These are phyloP conservation scores for Neopipo cinnamomea DNA, from an alignment of 2,113 vertebrate genomes.

Conservation along the genomic window DNA sequence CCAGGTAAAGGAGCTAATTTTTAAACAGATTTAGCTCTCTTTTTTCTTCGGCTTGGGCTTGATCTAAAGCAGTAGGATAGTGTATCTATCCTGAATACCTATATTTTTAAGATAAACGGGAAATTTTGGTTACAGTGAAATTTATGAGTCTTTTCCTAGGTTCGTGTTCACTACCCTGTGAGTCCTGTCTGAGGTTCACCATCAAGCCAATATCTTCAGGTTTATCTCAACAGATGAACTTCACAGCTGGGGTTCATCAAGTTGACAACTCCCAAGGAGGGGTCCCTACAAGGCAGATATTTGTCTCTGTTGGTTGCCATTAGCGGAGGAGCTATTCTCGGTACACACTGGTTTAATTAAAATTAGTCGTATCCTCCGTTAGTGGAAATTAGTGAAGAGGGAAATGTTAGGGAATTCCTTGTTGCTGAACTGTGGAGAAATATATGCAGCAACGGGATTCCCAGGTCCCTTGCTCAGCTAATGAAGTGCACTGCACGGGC, in stretches of 20 bases:
- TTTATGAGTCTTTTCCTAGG: not conserved
- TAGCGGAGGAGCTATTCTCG: not conserved
- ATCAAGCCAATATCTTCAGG: not conserved
- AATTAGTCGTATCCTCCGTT: not conserved
- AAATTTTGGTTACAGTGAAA: not conserved
- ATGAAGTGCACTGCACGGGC: rapidly evolving
- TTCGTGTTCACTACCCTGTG: not conserved
- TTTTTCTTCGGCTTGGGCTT: not conserved
- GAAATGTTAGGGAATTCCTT: not conserved
- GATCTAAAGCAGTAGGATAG: not conserved
- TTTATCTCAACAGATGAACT: not conserved
- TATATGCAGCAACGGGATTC: not conserved
- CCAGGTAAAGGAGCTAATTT: not conserved
- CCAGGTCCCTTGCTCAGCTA: not conserved
- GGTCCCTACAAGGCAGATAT: not conserved
- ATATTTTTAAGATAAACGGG: not conserved
- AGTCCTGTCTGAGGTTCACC: not conserved
- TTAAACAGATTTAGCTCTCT: not conserved
- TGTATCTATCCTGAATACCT: not conserved
- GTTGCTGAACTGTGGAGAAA: slow-evolving; percentile 6
- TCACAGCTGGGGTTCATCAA: not conserved
- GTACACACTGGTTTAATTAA: slow-evolving; percentile 1
- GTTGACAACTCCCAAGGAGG: not conserved
- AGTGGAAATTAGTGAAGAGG: slow-evolving; percentile 5
- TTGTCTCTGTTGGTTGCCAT: not conserved